phyloP scores from a whole-genome alignment of 64 coral and sea anemone genomes.

The Dendrophyllia cribrosa region DNA sequence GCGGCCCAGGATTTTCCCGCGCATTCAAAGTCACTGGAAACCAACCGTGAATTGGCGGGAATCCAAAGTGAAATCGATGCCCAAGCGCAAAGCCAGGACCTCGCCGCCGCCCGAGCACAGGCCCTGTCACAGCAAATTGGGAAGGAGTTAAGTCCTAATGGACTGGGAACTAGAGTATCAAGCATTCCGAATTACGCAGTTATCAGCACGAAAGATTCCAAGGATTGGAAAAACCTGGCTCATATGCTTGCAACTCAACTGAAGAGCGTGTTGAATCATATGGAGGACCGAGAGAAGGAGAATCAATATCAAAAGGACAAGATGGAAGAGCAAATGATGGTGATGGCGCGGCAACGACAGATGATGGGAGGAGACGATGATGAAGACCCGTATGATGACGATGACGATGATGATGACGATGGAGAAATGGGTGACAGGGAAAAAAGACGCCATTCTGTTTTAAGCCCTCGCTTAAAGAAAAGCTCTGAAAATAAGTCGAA shows the following conservation, averaged over 20 bases:
- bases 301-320: slow-evolving; percentile 57
- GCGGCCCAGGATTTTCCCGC: not conserved
- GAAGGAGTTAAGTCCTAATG: not conserved
- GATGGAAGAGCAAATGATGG: slow-evolving; percentile 50
- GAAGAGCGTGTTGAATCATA: slow-evolving; percentile 60
- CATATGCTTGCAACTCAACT: slow-evolving; percentile 62
- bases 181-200: not conserved
- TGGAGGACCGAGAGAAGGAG: slow-evolving; percentile 76
- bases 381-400: not conserved
- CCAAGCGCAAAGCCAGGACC: slow-evolving; percentile 6
- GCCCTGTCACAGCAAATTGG: slow-evolving; percentile 12
- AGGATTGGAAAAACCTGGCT: slow-evolving; percentile 76
- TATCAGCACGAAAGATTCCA: slow-evolving; percentile 4
- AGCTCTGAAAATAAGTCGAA: not conserved
- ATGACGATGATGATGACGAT: slow-evolving; percentile 18
- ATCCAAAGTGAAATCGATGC: slow-evolving; percentile 1
- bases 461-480: not conserved
- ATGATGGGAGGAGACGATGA: slow-evolving; percentile 19
- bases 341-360: slow-evolving; percentile 38
- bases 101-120: not conserved
- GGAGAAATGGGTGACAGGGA: slow-evolving; percentile 28
- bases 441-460: slow-evolving; percentile 19
- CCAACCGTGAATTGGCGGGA: slow-evolving; percentile 27
- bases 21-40: slow-evolving; percentile 17
- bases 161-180: not conserved